Base-by-base conservation (phyloP, 2,888 invertebrate species). In the Thera britannica region DNA sequence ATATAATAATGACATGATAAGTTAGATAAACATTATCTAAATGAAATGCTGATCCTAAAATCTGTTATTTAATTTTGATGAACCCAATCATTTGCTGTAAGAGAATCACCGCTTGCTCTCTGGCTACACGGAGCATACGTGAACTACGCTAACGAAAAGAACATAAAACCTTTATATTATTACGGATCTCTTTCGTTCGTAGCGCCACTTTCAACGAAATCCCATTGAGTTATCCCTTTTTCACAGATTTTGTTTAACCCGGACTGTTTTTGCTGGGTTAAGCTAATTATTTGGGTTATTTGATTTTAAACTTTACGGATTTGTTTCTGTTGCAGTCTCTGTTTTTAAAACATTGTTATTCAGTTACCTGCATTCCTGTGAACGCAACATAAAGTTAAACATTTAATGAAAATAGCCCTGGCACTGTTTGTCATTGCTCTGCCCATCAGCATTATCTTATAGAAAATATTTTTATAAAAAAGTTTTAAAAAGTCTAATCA, bases 161-260 rank as follows among this genome's bases (percentile, higher is more conserved):
- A 84, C 89, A 88, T 91, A 92, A 92, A 88, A 88, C 91, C 92
- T 89, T 92, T 90, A 92, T 90, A 90, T 91, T 90, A 90, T 92
- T 93, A 93, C 84, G 80, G 81, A 81, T 82, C 77, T 79, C 74
- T 76, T 71, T 77, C 78, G 80, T 83, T 80, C 75, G 74, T 70
- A 71, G 75, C 75, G 77, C 79, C 79, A 80, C 76, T 74, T 74
- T 74, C 71, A 71, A 74, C 72, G 63, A 71, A 76, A 79, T 78
- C 77, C 77, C 72, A 72, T 79, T 78, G 74, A 65, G 68, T 66
- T 65, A 44, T 58, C 61, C 68, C 58, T 72, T 77, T 71, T 67
- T 65, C 65, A 66, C 59, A 63, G 71, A 71, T 72, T 77, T 72
- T 23, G 23, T 70, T 68, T 48, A 55, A 61, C 48, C 62, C 8